Evolutionary conservation across 2,888 invertebrate genomes (phyloP), one percentile per base, ranked within the genome.

Genomic region (Entomobrya proxima): DNA sequence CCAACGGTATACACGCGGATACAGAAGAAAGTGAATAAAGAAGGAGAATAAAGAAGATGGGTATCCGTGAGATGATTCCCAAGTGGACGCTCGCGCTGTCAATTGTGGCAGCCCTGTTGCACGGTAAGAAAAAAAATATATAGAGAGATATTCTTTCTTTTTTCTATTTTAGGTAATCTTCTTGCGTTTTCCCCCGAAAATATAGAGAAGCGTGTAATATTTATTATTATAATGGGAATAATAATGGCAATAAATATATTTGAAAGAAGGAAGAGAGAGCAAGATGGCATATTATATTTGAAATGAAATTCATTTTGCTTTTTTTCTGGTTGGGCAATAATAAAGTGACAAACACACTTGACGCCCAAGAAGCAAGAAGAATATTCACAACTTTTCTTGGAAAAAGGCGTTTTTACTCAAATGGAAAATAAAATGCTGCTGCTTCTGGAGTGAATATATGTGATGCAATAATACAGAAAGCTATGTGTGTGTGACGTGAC

Each of bases 31-130:
- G 47, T 24, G 18, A 58, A 32, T 75, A 15, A 32, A 72, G 15
- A 11, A 18, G 58, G 15, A 47, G 35, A 50, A n/a, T 72, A 81
- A 11, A 40, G 52, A 76, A 80, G 67, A 88, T 86, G 88, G 86
- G 80, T 47, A 77, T 84, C 72, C 82, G 79, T 76, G 77, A 88
- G 85, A 88, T 88, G 88, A 88, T 88, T 85, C 88, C 88, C 87
- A 88, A 87, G 87, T 89, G 88, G 86, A 88, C 87, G 64, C 86
- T 88, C 67, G 72, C 88, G 72, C 72, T 88, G 86, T 87, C 87
- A 77, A 85, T 89, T 78, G 64, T 88, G 87, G 86, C 88, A 77
- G 88, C 88, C 77, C 88, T 88, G 79, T 89, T 88, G 84, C 87
- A 88, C 83, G 88, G 89, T 89, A 88, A 88, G 89, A 40, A 44